Base-by-base conservation (phyloP, 2,113 vertebrate genomes). In the Vanacampus margaritifer region DNA sequence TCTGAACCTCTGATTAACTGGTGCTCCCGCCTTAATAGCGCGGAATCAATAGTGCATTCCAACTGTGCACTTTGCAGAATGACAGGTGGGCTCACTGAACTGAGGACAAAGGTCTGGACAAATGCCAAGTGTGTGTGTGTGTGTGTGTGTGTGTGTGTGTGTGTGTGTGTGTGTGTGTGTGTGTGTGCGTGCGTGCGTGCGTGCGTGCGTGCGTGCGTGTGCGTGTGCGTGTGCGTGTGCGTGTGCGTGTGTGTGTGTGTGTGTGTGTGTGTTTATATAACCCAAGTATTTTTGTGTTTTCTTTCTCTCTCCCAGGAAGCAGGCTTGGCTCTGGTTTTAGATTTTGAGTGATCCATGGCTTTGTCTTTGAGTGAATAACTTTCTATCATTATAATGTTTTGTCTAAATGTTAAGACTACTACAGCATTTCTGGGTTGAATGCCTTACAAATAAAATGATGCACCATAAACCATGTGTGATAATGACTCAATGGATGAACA, bases 1-100 rank as follows among this genome's bases (percentile, higher is more conserved):
- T 67, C 65, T 79, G 72, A 84, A 68, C 32, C 59, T 57, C 75
- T 84, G 81, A 86, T 84, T 79, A 84, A 82, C 76, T 76, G 65
- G 72, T 39, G 75, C 69, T 79, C 81, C 72, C 19, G 54, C 77
- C 74, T 69, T 86, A 78, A 85, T 78, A 83, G 72, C 79, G 32
- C 65, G 32, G 66, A 79, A 82, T 86, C 82, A 62, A 86, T 86
- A 72, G 63, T 60, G 60, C 36, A 39, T 59, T 63, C 69, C 71
- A 57, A 60, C 54, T 60, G 70, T 75, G 79, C 76, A 45, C 74
- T 70, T 73, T 65, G 72, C 46, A 48, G 46, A 48, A 48, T 48
- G 46, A 79, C 74, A 64, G 72, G 62, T 39, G 3, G 58, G 63
- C 68, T 71, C 58, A 16, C 71, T 60, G 73, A 64, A 45, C 19